A percentile compares a stretch with the other conserved stretches of the same genome.
These are phyloP conservation scores for Drosophila peninsularis DNA, from an alignment of 2,888 invertebrate genomes.

Conservation along the genomic window DNA sequence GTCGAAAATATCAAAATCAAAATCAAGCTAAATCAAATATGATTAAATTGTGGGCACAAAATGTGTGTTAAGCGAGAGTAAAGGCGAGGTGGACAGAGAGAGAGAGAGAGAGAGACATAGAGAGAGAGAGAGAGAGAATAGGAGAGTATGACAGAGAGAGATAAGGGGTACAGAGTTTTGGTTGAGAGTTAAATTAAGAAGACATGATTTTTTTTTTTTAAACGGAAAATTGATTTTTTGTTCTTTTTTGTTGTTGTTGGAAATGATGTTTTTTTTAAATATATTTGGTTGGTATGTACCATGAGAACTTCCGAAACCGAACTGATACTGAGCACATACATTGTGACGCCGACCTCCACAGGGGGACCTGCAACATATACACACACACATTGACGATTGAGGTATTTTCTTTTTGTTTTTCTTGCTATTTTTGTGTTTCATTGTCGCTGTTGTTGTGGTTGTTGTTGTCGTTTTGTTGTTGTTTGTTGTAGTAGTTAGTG, in stretches of 20 bases:
- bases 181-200: slow-evolving; percentile 52
- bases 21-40: slow-evolving; percentile 37
- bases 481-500: slow-evolving; percentile 19
- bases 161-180: slow-evolving; percentile 30
- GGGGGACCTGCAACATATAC: slow-evolving; percentile 94
- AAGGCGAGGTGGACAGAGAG: slow-evolving; percentile 21
- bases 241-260: slow-evolving; percentile 20
- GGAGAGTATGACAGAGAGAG: slow-evolving; percentile 23
- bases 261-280: slow-evolving; percentile 42
- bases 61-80: slow-evolving; percentile 45
- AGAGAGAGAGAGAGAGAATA: slow-evolving; percentile 32
- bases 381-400: slow-evolving; percentile 82
- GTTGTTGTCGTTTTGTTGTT: slow-evolving; percentile 15
- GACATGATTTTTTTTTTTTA: slow-evolving; percentile 56
- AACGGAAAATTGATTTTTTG: slow-evolving; percentile 40
- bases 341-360: slow-evolving; percentile 98
- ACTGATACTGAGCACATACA: slow-evolving; percentile 99
- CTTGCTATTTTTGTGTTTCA: slow-evolving; percentile 23
- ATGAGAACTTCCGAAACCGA: slow-evolving; percentile 99
- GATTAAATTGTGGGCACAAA: slow-evolving; percentile 52
- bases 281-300: slow-evolving; percentile 88
- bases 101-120: slow-evolving; percentile 21
- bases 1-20: slow-evolving; percentile 14
- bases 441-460: slow-evolving; percentile 37
- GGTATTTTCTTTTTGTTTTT: slow-evolving; percentile 49